Conservation (phyloP, 2,888 invertebrate genomes). For the Sinodicranocentrus sp. region DNA sequence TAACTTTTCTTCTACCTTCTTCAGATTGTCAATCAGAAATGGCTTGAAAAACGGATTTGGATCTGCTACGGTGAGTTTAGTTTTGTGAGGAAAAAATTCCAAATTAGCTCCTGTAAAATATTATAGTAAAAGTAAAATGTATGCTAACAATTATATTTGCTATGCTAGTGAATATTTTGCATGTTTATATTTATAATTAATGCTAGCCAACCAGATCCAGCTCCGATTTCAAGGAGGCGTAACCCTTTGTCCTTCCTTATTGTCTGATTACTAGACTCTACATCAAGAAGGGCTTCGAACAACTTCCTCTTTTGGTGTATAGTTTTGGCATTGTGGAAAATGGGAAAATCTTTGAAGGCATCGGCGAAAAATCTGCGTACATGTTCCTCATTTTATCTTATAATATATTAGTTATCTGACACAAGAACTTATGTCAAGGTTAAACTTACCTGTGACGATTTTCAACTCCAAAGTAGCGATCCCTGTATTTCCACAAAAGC, state of each 20-base stretch:
- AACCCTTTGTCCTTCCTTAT: slow-evolving; percentile 52
- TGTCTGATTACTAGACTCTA: slow-evolving; percentile 55
- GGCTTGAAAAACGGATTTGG: slow-evolving; percentile 68
- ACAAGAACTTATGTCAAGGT: not conserved
- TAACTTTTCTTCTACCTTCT: slow-evolving; percentile 48
- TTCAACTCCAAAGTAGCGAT: slow-evolving; percentile 31
- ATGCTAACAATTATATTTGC: slow-evolving; percentile 82
- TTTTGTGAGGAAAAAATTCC: slow-evolving; percentile 71
- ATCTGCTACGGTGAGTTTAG: slow-evolving; percentile 70
- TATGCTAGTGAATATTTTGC: not conserved
- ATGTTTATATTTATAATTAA: not conserved
- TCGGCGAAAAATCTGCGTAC: slow-evolving; percentile 49
- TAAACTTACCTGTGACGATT: slow-evolving; percentile 42
- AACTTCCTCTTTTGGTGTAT: slow-evolving; percentile 50
- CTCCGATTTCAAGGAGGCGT: slow-evolving; percentile 74
- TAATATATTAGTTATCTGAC: not conserved
- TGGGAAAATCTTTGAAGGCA: slow-evolving; percentile 45
- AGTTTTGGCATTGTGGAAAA: slow-evolving; percentile 62
- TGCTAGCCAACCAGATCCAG: slow-evolving; percentile 69
- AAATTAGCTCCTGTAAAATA: slow-evolving; percentile 67
- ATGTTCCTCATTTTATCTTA: not conserved
- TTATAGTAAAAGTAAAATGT: slow-evolving; percentile 9
- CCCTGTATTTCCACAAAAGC: not conserved
- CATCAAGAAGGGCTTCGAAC: slow-evolving; percentile 61
- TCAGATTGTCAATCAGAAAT: slow-evolving; percentile 57